Percentiles rank a stretch among this genome's conserved stretches.
These are phyloP conservation scores for Pantherophis vulpinus DNA, from an alignment of 2,797 vertebrate species.

Conservation along the genomic window DNA sequence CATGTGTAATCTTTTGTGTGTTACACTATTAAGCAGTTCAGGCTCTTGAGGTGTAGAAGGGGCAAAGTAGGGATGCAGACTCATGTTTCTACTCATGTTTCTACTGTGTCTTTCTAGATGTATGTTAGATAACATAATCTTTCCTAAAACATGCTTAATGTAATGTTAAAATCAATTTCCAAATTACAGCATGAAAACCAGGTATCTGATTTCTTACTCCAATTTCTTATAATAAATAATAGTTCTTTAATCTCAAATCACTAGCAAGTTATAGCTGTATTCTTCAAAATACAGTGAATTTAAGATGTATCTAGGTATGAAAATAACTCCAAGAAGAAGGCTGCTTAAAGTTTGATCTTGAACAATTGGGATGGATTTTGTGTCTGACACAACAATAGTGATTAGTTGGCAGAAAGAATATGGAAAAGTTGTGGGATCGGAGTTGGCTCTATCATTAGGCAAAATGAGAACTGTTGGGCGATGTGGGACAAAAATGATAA, in stretches of 20 bases:
- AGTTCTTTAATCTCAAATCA: not conserved
- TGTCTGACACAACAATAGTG: not conserved
- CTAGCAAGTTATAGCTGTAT: not conserved
- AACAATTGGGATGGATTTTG: not conserved
- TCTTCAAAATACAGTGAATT: not conserved
- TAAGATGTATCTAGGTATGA: not conserved
- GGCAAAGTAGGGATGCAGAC: not conserved
- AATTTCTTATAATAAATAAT: not conserved
- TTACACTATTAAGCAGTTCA: not conserved
- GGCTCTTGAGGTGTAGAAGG: not conserved
- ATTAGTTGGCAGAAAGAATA: not conserved
- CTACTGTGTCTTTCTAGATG: not conserved
- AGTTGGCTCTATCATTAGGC: not conserved
- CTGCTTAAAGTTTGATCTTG: not conserved
- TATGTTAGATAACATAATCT: not conserved
- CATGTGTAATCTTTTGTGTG: not conserved
- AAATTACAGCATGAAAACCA: not conserved
- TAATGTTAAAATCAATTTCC: not conserved
- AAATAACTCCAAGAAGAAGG: not conserved
- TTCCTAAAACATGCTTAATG: not conserved
- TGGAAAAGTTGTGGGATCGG: not conserved
- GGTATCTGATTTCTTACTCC: not conserved
- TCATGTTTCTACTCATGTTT: not conserved
- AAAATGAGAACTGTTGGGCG: not conserved
- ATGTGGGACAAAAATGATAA: not conserved